Percentiles rank a stretch among this genome's conserved stretches.
Conservation (phyloP, 2,113 vertebrate genomes). For the Miniopterus natalensis region DNA sequence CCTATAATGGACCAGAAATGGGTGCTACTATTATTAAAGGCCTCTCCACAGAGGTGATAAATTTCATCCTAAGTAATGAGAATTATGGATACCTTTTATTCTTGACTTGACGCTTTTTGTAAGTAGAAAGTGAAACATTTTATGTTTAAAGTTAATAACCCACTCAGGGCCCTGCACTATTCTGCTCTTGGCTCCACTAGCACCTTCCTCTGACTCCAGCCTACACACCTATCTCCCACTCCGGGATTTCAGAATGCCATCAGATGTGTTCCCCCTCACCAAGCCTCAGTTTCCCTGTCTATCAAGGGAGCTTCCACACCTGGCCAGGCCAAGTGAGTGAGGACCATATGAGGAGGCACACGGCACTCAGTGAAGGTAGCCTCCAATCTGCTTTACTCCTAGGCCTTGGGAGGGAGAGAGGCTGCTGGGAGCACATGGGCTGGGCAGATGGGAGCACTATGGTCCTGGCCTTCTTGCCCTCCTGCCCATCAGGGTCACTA, state of each 20-base stretch:
- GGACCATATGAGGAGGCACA: background rate
- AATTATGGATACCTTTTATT: background rate
- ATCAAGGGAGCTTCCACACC: background rate
- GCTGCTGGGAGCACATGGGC: background rate
- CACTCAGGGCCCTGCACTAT: background rate
- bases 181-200: background rate
- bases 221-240: background rate
- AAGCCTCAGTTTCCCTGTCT: background rate
- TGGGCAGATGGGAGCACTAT: accelerated
- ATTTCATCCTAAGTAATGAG: background rate
- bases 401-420: background rate
- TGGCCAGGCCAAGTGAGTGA: background rate
- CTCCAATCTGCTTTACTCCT: too few species aligned
- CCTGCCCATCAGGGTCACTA: background rate
- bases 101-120: background rate
- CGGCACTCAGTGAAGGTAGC: background rate
- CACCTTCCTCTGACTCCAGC: background rate
- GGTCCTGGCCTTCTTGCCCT: background rate
- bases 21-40: background rate
- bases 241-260: background rate
- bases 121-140: background rate
- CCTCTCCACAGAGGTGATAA: background rate
- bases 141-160: background rate
- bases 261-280: background rate
- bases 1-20: background rate